Base-by-base conservation (phyloP, 1,140 invertebrate species). In the Armadillidium nasatum region DNA sequence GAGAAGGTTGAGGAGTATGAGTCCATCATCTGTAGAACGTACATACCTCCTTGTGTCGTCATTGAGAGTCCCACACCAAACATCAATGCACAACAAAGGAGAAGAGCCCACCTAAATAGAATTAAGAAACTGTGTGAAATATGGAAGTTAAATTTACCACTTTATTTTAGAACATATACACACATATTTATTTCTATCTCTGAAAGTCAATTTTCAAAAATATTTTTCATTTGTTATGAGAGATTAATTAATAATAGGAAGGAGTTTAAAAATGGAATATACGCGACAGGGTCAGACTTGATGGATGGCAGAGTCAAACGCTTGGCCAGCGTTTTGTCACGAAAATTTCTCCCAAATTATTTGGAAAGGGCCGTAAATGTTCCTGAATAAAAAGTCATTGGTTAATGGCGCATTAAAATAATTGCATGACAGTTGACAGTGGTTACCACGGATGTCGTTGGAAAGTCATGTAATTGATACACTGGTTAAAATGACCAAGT, bases 1-100 rank as follows among this genome's bases (percentile, higher is more conserved):
- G 92, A 93, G 89, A 92, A 94, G 82, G 93, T 93, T 13, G 92
- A 92, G 2, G 92, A 92, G 82, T 94, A 93, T 78, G 92, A 92
- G 82, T 94, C 92, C 90, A 94, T 93, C 78, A 94, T 82, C 82
- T 93, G 91, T 15, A 80, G 77, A 50, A 82, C 81, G 23, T 80
- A 82, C 79, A 82, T 80, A 0, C 81, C 81, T 10, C 77, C 81
- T 46, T 80, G 76, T 6, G 77, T 81, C 4, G 80, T 78, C 80
- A 81, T 81, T 6, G 80, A 81, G 15, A 81, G 73, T 6, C 80
- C 80, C 10, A 81, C 77, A 19, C 44, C 7, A 46, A 73, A 81
- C 80, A 81, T 81, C 72, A 79, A 23, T 2, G 70, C 7, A 50
- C 80, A 81, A 70, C 50, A 66, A 54, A 44, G 72, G 50, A 81